Evolutionary conservation across 2,113 vertebrate genomes (phyloP).

Genomic region (Python bivittatus): DNA sequence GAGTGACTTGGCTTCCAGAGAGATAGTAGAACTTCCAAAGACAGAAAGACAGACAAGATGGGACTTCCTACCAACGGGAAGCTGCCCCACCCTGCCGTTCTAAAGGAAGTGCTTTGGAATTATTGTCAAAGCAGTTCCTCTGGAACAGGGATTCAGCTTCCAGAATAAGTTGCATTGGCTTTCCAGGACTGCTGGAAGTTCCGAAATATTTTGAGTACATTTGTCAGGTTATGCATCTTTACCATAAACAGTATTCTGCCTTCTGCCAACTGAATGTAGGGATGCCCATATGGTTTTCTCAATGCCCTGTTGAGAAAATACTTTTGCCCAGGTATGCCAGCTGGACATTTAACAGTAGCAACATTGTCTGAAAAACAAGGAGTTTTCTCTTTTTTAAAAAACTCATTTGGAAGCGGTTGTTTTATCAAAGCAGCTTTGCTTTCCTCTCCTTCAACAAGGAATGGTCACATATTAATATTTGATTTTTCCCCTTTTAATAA

Average conservation of each 20-base stretch:
- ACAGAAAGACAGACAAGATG: background rate
- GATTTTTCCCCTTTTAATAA: background rate
- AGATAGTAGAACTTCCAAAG: background rate
- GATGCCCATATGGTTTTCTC: background rate
- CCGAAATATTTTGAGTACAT: background rate
- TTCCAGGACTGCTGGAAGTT: background rate
- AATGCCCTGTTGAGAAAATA: background rate
- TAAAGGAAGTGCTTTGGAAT: background rate
- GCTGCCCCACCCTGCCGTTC: background rate
- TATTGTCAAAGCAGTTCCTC: background rate
- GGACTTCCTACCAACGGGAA: background rate
- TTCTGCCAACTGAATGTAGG: background rate
- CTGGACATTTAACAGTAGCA: background rate
- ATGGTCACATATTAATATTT: background rate
- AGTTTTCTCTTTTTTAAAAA: background rate
- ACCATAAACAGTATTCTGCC: background rate
- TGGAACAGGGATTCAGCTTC: background rate
- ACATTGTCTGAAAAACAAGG: background rate
- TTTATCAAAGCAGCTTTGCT: background rate
- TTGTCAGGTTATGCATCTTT: background rate
- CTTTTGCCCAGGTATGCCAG: background rate
- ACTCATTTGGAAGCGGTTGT: background rate
- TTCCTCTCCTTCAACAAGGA: background rate
- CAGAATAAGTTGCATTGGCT: background rate
- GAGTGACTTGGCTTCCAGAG: background rate